phyloP scores from a whole-genome alignment of 2,888 invertebrate genomes.

The Terebella lapidaria region DNA sequence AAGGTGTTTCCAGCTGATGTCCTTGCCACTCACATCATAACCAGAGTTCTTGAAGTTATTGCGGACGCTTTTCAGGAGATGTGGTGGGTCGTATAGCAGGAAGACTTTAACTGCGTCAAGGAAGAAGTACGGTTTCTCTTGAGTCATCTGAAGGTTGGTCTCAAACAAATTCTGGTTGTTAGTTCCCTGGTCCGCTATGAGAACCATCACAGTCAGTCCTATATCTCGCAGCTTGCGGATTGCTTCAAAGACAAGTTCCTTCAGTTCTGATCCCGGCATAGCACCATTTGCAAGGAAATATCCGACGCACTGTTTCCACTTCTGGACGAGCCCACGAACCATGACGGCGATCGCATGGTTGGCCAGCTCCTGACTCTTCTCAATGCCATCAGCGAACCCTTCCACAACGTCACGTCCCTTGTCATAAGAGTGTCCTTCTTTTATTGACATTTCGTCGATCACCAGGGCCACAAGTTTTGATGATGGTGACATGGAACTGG shows the following conservation, averaged over 20 bases:
- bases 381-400: background rate
- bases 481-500: background rate
- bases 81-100: background rate
- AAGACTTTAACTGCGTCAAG: too few species aligned
- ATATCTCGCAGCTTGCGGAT: slow-evolving; percentile 1
- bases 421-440: background rate
- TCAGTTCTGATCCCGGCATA: background rate
- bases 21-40: background rate
- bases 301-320: slow-evolving; percentile 8
- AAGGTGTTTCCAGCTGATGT: background rate
- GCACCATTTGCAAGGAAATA: slow-evolving; percentile 11
- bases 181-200: too few species aligned
- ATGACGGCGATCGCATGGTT: slow-evolving; percentile 11
- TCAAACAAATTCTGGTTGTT: too few species aligned
- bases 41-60: background rate
- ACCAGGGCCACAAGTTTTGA: background rate
- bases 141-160: slow-evolving; percentile 7
- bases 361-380: background rate
- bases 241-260: background rate
- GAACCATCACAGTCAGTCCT: background rate
- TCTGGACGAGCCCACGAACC: slow-evolving; percentile 1
- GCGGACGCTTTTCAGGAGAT: background rate
- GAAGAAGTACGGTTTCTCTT: too few species aligned
- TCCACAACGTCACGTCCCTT: background rate
- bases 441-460: slow-evolving; percentile 6